Evolutionary conservation across 2,113 vertebrate species (phyloP).

Genomic region (Cyanoramphus novaezelandiae): DNA sequence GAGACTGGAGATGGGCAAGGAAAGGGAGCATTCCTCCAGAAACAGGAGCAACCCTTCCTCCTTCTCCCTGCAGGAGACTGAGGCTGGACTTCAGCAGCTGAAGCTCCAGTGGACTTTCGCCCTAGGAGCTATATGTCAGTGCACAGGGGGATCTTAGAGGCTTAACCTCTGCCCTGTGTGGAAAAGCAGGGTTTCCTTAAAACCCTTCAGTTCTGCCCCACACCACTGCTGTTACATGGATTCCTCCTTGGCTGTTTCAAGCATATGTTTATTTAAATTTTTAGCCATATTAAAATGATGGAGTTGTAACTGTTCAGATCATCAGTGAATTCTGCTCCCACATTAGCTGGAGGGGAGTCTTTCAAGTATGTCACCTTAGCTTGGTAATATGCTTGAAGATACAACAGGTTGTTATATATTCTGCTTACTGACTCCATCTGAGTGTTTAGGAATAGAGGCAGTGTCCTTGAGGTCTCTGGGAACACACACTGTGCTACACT

Average conservation of each 20-base stretch:
- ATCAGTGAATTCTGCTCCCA: background rate
- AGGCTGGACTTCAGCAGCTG: background rate
- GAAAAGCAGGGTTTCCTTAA: background rate
- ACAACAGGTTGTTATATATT: background rate
- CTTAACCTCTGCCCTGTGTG: background rate
- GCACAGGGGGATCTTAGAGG: background rate
- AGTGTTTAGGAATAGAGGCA: background rate
- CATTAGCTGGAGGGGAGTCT: background rate
- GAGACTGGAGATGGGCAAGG: background rate
- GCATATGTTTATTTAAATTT: background rate
- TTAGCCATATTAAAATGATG: background rate
- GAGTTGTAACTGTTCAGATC: background rate
- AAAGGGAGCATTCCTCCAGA: background rate
- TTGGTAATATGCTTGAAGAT: background rate
- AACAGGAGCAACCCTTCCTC: background rate
- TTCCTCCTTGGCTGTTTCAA: background rate
- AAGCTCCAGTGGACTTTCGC: background rate
- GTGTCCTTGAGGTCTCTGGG: background rate
- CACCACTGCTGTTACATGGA: fast-evolving
- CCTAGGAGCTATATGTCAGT: background rate
- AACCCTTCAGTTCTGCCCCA: background rate
- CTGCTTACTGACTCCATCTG: background rate
- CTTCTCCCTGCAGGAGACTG: background rate
- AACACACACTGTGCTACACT: background rate
- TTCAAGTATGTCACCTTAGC: background rate